These are phyloP conservation scores for Danaus plexippus DNA, from an alignment of 1,140 invertebrate genomes.

Conservation along the genomic window DNA sequence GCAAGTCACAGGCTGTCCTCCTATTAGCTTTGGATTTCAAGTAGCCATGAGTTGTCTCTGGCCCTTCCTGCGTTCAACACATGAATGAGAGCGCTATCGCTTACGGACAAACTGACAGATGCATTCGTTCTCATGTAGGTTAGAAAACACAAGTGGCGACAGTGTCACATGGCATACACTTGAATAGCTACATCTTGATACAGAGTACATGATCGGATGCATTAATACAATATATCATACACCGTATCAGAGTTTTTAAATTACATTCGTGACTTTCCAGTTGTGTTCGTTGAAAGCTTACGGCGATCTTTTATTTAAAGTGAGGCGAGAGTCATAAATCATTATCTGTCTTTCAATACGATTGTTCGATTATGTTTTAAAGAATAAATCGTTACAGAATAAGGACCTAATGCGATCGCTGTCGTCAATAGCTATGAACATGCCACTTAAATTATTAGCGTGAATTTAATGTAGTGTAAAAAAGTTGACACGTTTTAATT, in stretches of 20 bases:
- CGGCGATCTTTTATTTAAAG: conserved; percentile 66
- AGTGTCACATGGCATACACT: conserved; percentile 41
- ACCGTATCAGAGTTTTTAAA: conserved; percentile 62
- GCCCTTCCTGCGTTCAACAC: conserved; percentile 33
- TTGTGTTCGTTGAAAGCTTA: conserved; percentile 62
- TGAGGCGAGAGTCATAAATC: conserved; percentile 61
- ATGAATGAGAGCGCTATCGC: conserved; percentile 48
- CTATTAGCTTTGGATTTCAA: conserved; percentile 42
- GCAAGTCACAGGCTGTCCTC: conserved; percentile 35
- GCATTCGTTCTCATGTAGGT: conserved; percentile 44
- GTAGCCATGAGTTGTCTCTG: conserved; percentile 34
- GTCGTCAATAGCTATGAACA: conserved; percentile 20
- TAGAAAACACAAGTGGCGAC: conserved; percentile 36
- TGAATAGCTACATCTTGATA: conserved; percentile 42
- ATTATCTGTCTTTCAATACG: conserved; percentile 54
- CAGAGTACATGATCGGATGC: conserved; percentile 20
- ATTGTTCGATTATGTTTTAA: conserved; percentile 59
- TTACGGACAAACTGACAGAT: conserved; percentile 39
- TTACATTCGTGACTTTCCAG: conserved; percentile 66
- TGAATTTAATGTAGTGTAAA: conserved; percentile 8
- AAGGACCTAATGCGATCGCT: conserved; percentile 40
- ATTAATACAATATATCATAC: conserved; percentile 38
- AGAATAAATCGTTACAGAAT: conserved; percentile 53
- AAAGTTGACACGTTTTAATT: conserved; percentile 13
- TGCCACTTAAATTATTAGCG: conserved; percentile 13